Percentiles rank a stretch among this genome's conserved stretches.
These are phyloP conservation scores for Tetranychus piercei DNA, from an alignment of 2,888 invertebrate genomes.

Conservation along the genomic window DNA sequence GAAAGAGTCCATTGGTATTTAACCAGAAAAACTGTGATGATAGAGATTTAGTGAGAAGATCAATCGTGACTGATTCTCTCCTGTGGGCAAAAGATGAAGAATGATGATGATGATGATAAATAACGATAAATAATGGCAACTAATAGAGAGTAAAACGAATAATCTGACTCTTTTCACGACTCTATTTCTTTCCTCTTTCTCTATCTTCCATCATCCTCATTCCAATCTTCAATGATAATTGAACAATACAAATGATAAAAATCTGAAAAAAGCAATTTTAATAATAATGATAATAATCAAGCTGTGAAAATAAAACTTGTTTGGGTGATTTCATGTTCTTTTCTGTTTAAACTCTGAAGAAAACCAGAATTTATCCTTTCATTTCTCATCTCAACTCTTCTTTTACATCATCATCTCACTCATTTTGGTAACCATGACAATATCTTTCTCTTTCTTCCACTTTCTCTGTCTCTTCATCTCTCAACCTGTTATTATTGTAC, in stretches of 20 bases:
- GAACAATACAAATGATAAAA: not conserved
- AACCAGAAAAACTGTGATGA: not conserved
- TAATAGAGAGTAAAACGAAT: not conserved
- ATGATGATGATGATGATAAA: not conserved
- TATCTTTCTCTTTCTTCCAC: not conserved
- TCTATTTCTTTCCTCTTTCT: slow-evolving; percentile 10
- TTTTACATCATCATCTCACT: not conserved
- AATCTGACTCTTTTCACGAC: not conserved
- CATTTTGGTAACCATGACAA: not conserved
- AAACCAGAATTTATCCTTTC: not conserved
- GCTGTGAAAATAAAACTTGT: not conserved
- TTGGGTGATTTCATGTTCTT: not conserved
- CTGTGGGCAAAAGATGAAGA: not conserved
- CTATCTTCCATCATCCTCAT: slow-evolving; percentile 1
- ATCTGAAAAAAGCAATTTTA: not conserved
- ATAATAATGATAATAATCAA: not conserved
- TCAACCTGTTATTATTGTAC: not conserved
- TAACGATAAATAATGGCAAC: no score
- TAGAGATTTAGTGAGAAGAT: not conserved
- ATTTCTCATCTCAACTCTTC: not conserved
- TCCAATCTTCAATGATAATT: not conserved
- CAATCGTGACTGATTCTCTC: not conserved
- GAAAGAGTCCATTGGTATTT: not conserved
- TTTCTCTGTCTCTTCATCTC: not conserved
- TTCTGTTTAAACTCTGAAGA: not conserved